These are phyloP conservation scores for Cylindroiulus punctatus DNA, from an alignment of 2,888 invertebrate genomes.

Conservation along the genomic window DNA sequence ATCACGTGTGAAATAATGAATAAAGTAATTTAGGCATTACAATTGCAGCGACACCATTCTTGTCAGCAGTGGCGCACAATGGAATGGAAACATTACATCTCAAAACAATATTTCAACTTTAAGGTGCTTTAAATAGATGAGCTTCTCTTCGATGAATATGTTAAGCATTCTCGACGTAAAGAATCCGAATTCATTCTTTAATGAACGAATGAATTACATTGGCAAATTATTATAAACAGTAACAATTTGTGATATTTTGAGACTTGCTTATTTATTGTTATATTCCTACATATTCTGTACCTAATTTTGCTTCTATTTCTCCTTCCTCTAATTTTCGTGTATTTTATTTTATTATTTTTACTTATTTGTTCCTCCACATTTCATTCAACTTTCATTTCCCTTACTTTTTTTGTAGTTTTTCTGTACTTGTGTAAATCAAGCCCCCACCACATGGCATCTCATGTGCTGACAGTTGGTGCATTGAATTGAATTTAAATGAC, in stretches of 20 bases:
- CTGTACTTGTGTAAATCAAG: no score
- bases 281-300: no score
- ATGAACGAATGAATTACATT: neutral
- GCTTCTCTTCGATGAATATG: neutral
- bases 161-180: neutral
- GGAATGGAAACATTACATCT: neutral
- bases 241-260: neutral
- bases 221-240: neutral
- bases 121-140: neutral
- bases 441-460: no score
- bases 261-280: no score
- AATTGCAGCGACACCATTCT: constrained; percentile 17
- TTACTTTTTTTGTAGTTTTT: no score
- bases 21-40: neutral
- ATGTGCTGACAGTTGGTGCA: no score
- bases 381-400: no score
- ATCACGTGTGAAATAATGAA: constrained; percentile 33
- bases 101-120: neutral
- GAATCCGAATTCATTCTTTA: neutral
- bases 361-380: no score
- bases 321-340: no score
- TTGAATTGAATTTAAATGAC: no score
- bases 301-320: no score
- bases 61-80: neutral
- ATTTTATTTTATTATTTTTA: no score